These are phyloP conservation scores for Tholera decimalis DNA, from an alignment of 2,888 invertebrate genomes.

Conservation along the genomic window DNA sequence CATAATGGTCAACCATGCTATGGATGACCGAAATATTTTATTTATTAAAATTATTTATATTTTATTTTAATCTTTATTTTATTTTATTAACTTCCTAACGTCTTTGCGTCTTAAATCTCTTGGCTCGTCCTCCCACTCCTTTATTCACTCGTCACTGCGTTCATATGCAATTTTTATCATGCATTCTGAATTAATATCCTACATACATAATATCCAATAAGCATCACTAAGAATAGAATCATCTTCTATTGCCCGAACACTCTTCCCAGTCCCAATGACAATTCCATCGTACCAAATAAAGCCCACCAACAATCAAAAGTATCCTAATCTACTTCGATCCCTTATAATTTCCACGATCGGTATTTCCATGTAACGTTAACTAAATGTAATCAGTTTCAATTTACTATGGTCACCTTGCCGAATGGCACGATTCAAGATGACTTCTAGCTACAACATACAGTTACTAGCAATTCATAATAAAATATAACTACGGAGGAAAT, in stretches of 20 bases:
- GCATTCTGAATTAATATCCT: too few relatives aligned
- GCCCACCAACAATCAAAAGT: background rate
- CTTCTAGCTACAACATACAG: background rate
- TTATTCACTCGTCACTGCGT: too few relatives aligned
- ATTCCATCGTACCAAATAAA: background rate
- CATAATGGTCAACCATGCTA: too few relatives aligned
- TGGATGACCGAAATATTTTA: too few relatives aligned
- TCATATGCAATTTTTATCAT: too few relatives aligned
- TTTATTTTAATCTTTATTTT: too few relatives aligned
- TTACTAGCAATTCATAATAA: background rate
- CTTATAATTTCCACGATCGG: background rate
- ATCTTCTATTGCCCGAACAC: too few relatives aligned
- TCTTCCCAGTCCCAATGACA: background rate
- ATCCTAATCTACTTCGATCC: background rate
- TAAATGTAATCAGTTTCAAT: slow-evolving; percentile 27
- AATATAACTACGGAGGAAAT: background rate
- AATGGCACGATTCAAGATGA: slow-evolving; percentile 27
- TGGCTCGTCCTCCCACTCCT: too few relatives aligned
- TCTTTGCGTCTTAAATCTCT: too few relatives aligned
- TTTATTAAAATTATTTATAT: too few relatives aligned
- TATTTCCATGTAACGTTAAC: background rate
- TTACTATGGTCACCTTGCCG: slow-evolving; percentile 16
- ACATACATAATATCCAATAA: background rate
- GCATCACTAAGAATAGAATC: background rate
- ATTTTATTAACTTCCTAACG: too few relatives aligned